Evolutionary conservation across 2,888 invertebrate genomes (phyloP).

Genomic region (Microdon myrmicae): DNA sequence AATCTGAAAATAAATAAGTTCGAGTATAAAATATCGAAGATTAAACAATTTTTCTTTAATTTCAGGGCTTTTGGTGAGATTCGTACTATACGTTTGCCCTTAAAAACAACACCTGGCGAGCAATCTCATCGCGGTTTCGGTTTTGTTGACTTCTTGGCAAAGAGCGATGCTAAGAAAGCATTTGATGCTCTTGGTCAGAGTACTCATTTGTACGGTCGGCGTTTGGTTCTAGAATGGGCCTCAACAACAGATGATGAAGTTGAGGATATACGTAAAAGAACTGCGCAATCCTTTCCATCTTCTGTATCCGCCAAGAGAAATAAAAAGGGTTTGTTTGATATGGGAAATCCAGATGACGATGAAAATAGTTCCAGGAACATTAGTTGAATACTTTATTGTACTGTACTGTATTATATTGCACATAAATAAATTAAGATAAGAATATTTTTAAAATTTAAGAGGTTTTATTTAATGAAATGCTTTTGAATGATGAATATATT

Average conservation of each 20-base stretch:
- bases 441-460: too few species aligned
- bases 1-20: too few species aligned
- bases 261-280: constrained; percentile 84
- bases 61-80: constrained; percentile 90
- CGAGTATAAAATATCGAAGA: not conserved
- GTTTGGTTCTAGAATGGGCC: constrained; percentile 93
- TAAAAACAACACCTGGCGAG: constrained; percentile 81
- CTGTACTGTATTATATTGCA: too few species aligned
- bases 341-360: constrained; percentile 53
- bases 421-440: too few species aligned
- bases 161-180: constrained; percentile 93
- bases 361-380: constrained; percentile 54
- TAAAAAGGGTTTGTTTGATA: constrained; percentile 67
- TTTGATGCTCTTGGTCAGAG: constrained; percentile 93
- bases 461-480: too few species aligned
- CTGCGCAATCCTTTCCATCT: constrained; percentile 75
- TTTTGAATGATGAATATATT: too few species aligned
- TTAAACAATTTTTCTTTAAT: constrained; percentile 11
- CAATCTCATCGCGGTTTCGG: constrained; percentile 92
- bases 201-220: constrained; percentile 96
- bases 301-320: constrained; percentile 64
- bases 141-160: constrained; percentile 91
- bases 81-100: constrained; percentile 88
- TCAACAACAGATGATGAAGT: constrained; percentile 77
- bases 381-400: too few species aligned